phyloP scores from a whole-genome alignment of 2,888 invertebrate genomes.

The Arge pagana region DNA sequence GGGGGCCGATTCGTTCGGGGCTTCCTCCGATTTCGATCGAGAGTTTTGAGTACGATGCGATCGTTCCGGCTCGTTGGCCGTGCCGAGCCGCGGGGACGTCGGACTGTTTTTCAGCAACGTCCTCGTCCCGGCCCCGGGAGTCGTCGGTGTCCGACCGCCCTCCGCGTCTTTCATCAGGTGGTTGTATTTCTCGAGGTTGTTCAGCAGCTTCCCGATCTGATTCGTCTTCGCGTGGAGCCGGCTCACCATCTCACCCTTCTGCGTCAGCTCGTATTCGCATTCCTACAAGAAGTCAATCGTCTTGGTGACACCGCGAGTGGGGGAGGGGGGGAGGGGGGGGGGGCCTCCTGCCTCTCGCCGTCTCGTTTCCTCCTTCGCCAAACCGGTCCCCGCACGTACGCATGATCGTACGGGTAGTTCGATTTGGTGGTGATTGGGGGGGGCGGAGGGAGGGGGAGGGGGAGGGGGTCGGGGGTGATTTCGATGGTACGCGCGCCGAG shows the following conservation, averaged over 20 bases:
- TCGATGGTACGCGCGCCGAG: too few relatives aligned
- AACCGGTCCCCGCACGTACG: too few relatives aligned
- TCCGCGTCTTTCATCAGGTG: slow-evolving; percentile 68
- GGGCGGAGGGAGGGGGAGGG: too few relatives aligned
- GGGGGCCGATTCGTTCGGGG: slow-evolving; percentile 7
- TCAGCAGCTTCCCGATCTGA: slow-evolving; percentile 91
- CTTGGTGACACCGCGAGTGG: too few relatives aligned
- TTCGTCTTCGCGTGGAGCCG: slow-evolving; percentile 94
- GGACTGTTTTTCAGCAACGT: slow-evolving; percentile 46
- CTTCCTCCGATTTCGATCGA: slow-evolving; percentile 1
- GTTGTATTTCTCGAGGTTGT: slow-evolving; percentile 87
- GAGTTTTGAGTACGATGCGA: too few relatives aligned
- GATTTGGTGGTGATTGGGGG: too few relatives aligned
- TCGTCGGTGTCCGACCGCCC: slow-evolving; percentile 58
- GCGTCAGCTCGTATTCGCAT: slow-evolving; percentile 93
- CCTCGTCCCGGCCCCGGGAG: slow-evolving; percentile 44
- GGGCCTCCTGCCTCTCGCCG: too few relatives aligned
- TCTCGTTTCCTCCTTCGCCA: too few relatives aligned
- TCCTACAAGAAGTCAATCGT: slow-evolving; percentile 71
- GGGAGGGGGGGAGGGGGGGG: too few relatives aligned
- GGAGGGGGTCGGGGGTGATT: too few relatives aligned
- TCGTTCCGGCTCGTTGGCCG: slow-evolving; percentile 5
- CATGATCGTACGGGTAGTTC: too few relatives aligned
- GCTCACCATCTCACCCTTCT: slow-evolving; percentile 95
- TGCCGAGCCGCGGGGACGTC: slow-evolving; percentile 43